phyloP scores from a whole-genome alignment of 2,113 vertebrate genomes.

The Hippolais icterina region DNA sequence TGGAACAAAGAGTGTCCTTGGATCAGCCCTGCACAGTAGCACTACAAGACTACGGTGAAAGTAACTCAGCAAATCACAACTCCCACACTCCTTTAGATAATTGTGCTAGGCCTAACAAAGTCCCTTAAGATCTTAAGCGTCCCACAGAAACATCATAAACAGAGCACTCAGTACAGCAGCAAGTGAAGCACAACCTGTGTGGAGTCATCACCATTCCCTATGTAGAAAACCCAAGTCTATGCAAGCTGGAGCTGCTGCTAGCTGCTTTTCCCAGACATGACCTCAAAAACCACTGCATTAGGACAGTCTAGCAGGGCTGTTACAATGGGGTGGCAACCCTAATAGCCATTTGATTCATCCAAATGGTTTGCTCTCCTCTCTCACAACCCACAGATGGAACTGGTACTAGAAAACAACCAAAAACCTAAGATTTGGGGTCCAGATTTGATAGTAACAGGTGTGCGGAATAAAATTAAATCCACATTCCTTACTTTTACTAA shows the following conservation, averaged over 20 bases:
- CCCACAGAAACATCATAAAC: not conserved
- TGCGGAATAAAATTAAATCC: not conserved
- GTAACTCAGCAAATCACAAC: not conserved
- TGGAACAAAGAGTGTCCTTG: not conserved
- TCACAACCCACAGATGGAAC: not conserved
- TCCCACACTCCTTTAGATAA: not conserved
- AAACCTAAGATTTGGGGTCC: not conserved
- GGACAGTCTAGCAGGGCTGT: not conserved
- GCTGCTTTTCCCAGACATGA: not conserved
- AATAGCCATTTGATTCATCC: not conserved
- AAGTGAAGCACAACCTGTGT: not conserved
- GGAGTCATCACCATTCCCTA: not conserved
- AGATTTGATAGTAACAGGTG: not conserved
- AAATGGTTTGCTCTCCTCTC: not conserved
- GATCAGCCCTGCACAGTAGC: not conserved
- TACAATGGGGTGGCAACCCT: not conserved
- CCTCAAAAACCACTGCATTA: not conserved
- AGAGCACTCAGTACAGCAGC: not conserved
- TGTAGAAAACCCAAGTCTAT: not conserved
- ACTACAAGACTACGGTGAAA: not conserved
- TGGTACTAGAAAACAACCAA: not conserved
- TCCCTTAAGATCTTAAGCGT: not conserved
- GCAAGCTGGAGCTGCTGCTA: not conserved
- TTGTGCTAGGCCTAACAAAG: not conserved
- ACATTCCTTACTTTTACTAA: not conserved